These are phyloP conservation scores for Parnassius smintheus DNA, from an alignment of 2,888 invertebrate species.

Conservation along the genomic window DNA sequence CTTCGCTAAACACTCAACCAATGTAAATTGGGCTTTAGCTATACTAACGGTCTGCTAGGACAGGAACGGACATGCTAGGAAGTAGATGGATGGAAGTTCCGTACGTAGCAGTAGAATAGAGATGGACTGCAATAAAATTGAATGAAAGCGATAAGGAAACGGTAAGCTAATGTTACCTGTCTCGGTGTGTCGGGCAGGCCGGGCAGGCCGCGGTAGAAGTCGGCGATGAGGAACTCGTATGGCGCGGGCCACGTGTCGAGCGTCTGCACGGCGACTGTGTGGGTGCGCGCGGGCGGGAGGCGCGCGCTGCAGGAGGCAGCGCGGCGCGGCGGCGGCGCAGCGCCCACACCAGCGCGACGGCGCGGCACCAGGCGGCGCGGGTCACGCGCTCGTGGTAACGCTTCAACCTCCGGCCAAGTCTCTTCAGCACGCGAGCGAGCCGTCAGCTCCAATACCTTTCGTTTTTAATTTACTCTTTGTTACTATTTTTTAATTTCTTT, in stretches of 20 bases:
- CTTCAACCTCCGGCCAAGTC: slow-evolving; percentile 31
- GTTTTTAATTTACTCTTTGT: too few species aligned
- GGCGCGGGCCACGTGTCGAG: slow-evolving; percentile 85
- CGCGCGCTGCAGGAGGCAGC: slow-evolving; percentile 31
- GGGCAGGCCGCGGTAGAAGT: slow-evolving; percentile 76
- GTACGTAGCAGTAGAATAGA: too few species aligned
- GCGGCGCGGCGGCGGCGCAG: slow-evolving; percentile 30
- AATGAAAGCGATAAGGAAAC: background rate
- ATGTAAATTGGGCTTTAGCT: too few species aligned
- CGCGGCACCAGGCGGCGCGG: slow-evolving; percentile 27
- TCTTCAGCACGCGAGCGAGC: slow-evolving; percentile 28
- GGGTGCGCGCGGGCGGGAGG: slow-evolving; percentile 28
- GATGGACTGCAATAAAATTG: too few species aligned
- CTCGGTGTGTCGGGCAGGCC: slow-evolving; percentile 46
- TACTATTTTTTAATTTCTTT: too few species aligned
- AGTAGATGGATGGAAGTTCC: too few species aligned
- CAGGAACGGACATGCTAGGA: too few species aligned
- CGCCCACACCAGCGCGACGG: slow-evolving; percentile 19
- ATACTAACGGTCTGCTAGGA: too few species aligned
- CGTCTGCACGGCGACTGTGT: slow-evolving; percentile 80
- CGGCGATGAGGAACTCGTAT: slow-evolving; percentile 89
- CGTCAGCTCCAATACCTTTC: slow-evolving; percentile 3
- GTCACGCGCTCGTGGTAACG: slow-evolving; percentile 31
- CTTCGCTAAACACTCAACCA: too few species aligned
- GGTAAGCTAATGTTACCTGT: background rate